These are phyloP conservation scores for Crotalus adamanteus DNA, from an alignment of 2,797 vertebrate species.

Conservation along the genomic window DNA sequence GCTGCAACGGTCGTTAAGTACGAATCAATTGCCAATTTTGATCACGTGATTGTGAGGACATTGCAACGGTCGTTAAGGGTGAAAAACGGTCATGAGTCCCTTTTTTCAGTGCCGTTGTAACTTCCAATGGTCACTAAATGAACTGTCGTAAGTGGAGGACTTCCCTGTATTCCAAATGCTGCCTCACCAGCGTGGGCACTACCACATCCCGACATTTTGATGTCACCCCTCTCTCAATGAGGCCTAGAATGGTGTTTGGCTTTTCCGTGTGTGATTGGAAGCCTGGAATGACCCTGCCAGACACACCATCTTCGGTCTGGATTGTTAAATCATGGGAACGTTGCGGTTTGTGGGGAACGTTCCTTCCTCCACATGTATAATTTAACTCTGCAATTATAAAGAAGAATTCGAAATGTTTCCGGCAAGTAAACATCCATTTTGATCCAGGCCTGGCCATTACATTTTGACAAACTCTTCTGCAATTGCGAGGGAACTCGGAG, in stretches of 20 bases:
- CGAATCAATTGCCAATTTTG: not conserved
- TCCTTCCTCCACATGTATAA: not conserved
- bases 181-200: no score
- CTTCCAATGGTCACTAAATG: not conserved
- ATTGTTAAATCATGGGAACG: not conserved
- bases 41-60: rapidly evolving
- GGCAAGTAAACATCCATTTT: not conserved
- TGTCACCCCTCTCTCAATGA: not conserved
- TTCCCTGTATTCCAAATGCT: not conserved
- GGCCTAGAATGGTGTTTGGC: not conserved
- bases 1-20: no score
- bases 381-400: not conserved
- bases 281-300: not conserved
- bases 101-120: not conserved
- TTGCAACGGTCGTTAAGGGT: not conserved
- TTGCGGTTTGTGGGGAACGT: not conserved
- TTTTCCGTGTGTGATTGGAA: not conserved
- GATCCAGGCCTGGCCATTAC: not conserved
- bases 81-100: not conserved
- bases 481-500: not conserved
- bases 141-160: not conserved
- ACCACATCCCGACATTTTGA: not conserved
- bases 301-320: no score
- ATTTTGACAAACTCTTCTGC: not conserved
- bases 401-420: not conserved